A percentile compares a stretch with the other conserved stretches of the same genome.
Evolutionary conservation across 2,797 vertebrate species (phyloP).

Genomic region (Sebastes aleutianus): DNA sequence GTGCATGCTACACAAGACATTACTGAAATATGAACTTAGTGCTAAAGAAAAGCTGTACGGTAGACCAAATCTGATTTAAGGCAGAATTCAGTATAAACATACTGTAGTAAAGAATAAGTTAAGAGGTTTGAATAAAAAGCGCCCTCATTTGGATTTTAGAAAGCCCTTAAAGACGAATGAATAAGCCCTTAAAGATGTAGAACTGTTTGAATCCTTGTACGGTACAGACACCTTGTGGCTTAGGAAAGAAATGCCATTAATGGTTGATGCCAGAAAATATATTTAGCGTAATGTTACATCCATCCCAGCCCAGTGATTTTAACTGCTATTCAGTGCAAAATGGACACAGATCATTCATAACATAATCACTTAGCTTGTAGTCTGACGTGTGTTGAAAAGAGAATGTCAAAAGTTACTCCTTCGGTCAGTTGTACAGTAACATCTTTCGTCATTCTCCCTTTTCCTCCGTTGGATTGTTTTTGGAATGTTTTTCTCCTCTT

Average conservation of each 20-base stretch:
- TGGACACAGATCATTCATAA: constrained; percentile 50
- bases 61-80: constrained; percentile 64
- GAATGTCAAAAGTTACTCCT: constrained; percentile 25
- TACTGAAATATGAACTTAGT: constrained; percentile 68
- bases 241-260: constrained; percentile 21
- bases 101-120: constrained; percentile 58
- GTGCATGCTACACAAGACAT: constrained; percentile 73
- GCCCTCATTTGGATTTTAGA: constrained; percentile 39
- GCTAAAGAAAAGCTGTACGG: constrained; percentile 60
- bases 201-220: constrained; percentile 20
- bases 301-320: constrained; percentile 59
- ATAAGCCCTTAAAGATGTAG: constrained; percentile 22
- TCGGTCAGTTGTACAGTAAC: constrained; percentile 57
- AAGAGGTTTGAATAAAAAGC: constrained; percentile 43
- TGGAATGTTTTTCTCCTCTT: constrained; percentile 71
- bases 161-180: constrained; percentile 30
- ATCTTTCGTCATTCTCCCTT: constrained; percentile 16
- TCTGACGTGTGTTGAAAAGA: constrained; percentile 40
- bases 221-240: constrained; percentile 42
- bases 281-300: constrained; percentile 39
- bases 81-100: constrained; percentile 61
- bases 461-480: constrained; percentile 46
- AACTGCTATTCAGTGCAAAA: constrained; percentile 75
- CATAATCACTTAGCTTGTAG: constrained; percentile 50
- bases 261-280: constrained; percentile 18